Evolutionary conservation across 1,140 invertebrate species (phyloP), one percentile per base, ranked within the genome.

Genomic region (Leptonema lineaticorne): DNA sequence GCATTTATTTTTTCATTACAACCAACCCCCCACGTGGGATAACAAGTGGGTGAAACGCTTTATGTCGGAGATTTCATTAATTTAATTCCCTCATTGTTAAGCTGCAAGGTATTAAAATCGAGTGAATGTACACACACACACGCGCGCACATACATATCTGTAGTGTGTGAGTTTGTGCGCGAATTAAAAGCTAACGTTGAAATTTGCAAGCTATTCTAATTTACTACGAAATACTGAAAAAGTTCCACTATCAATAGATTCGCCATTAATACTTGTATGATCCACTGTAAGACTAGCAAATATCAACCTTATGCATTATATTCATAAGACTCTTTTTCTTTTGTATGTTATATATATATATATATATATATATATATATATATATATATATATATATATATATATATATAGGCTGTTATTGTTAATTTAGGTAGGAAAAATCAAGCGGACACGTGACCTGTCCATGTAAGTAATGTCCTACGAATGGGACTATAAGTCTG

Each of bases 1-100:
- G 64, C 58, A 37, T 67, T 67, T 67, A 70, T 60, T 67, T 67
- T 70, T 68, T 70, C 59, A 70, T 67, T 70, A 68, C 30, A 24
- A 7, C 14, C 16, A 45, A 59, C 37, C 68, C n/a, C 62, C 53
- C 53, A 65, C 63, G 50, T 69, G 63, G 53, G 53, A 58, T 59
- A 66, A 66, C 48, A 63, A 68, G 59, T 62, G 45, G 46, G 65
- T 41, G 41, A 65, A 26, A 58, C 27, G 27, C 45, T 37, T 48
- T 69, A 50, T 64, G 58, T 64, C 53, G 29, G 48, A 67, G 69
- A 46, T 60, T 70, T 67, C 53, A 62, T 70, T 67, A 67, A 70
- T 67, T 67, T 70, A 66, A 70, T 67, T 70, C 69, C 60, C 45
- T 46, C 30, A 70, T 63, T 63, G 64, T 63, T 63, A 18, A 56